Evolutionary conservation across 2,113 vertebrate species (phyloP).

Genomic region (Synodontis membranacea): DNA sequence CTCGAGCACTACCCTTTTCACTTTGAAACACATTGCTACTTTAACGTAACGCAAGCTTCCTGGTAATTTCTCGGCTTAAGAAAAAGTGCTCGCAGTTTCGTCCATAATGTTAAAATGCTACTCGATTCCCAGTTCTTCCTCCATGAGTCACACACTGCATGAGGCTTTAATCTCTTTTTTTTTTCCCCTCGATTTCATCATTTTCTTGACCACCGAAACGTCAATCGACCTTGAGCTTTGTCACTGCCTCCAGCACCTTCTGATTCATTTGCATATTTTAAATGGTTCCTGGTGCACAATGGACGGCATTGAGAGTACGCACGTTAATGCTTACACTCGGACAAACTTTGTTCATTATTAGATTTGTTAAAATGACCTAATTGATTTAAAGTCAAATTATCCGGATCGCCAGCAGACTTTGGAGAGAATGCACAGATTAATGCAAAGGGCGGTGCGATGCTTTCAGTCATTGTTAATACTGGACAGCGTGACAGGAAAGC

Average conservation of each 20-base stretch:
- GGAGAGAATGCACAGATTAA: constrained; percentile 35
- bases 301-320: not conserved
- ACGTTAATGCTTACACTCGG: constrained; percentile 33
- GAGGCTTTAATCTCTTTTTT: constrained; percentile 29
- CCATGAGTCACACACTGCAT: constrained; percentile 35
- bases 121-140: not conserved
- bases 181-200: constrained; percentile 1
- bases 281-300: constrained; percentile 34
- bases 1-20: no score
- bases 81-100: not conserved
- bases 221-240: constrained; percentile 11
- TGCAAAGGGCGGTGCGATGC: constrained; percentile 8
- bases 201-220: constrained; percentile 33
- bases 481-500: constrained; percentile 2
- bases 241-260: not conserved
- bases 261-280: constrained; percentile 25
- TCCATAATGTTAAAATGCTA: constrained; percentile 42
- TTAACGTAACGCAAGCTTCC: not conserved
- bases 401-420: constrained; percentile 25
- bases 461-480: constrained; percentile 37
- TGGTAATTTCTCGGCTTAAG: not conserved
- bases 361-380: constrained; percentile 28
- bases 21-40: not conserved
- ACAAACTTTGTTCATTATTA: constrained; percentile 40
- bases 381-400: constrained; percentile 36